Evolutionary conservation across 2,888 invertebrate species (phyloP).

Genomic region (Pandemis cinnamomeana): DNA sequence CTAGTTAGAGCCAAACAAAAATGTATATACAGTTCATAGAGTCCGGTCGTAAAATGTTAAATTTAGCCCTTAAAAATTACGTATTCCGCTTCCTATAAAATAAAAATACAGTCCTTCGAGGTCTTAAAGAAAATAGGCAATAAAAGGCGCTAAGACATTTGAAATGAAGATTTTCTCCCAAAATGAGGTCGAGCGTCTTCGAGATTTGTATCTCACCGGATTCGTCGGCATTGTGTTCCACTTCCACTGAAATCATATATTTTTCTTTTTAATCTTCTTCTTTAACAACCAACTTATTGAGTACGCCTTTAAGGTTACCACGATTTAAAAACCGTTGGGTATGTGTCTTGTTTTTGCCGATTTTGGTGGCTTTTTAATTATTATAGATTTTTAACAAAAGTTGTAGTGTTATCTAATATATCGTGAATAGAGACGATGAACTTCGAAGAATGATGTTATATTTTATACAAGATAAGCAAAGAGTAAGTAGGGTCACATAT

Average conservation of each 20-base stretch:
- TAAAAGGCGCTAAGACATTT: slow-evolving; percentile 18
- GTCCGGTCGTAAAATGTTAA: not conserved
- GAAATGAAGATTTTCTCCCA: slow-evolving; percentile 16
- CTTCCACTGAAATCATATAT: slow-evolving; percentile 7
- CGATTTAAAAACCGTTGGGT: not conserved
- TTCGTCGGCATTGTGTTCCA: slow-evolving; percentile 9
- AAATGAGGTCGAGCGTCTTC: slow-evolving; percentile 23
- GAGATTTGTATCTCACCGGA: slow-evolving; percentile 14
- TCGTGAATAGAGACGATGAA: too few relatives aligned
- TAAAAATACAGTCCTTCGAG: slow-evolving; percentile 14
- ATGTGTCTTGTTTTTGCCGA: not conserved
- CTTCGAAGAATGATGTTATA: too few relatives aligned
- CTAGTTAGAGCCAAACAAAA: not conserved
- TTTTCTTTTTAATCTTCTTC: slow-evolving; percentile 4
- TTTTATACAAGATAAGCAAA: too few relatives aligned
- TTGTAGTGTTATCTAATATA: too few relatives aligned
- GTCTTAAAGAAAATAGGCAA: slow-evolving; percentile 20
- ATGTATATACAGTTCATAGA: not conserved
- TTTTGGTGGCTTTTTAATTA: too few relatives aligned
- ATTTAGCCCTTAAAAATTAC: not conserved
- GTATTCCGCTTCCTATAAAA: not conserved
- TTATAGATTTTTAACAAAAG: too few relatives aligned
- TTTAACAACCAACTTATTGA: not conserved
- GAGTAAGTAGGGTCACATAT: too few relatives aligned
- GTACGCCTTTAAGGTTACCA: not conserved